Base-by-base conservation (phyloP, 2,797 vertebrate genomes). In the Meda fulgida region DNA sequence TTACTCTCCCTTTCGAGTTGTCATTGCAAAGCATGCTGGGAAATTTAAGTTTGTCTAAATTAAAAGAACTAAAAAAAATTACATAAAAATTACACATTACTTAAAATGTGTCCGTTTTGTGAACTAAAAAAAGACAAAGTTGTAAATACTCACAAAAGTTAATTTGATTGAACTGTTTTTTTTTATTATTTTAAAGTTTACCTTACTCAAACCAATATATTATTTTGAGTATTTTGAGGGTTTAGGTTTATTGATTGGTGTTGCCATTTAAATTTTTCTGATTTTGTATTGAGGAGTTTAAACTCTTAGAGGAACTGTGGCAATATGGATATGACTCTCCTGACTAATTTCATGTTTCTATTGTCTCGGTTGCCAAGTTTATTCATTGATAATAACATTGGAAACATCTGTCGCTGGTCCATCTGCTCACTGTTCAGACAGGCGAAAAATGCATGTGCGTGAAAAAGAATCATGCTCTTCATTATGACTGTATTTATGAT, bases 391-490 rank as follows among this genome's bases (percentile, higher is more conserved):
- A 53, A 75, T 83, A 66, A 66, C 65, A 48, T 34, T 48, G 40
- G 36, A 76, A 82, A 66, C 70, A 77, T 77, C 82, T 77, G 81
- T 51, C n/a, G 46, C 11, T 55, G 73, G 63, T 77, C 46, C 73
- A 84, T 77, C 73, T 77, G 73, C 60, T 76, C 75, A 58, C 66
- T 84, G 65, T 60, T 78, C 65, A 78, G 66, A 48, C 46, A 67
- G 13, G 48, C 29, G 5, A 84, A 40, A 67, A 78, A 69, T 43
- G 16, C 55, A 7, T 67, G 19, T 40, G 43, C n/a, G 58, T 31
- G 9, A 21, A 7, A 70, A 36, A 83, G 40, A 63, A 36, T 51
- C 23, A 77, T n/a, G 7, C 34, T 83, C 43, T 77, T 83, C 46
- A 77, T 83, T 67, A 83, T 63, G 46, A 31, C 81, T 67, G 58